These are phyloP conservation scores for Pachyseris speciosa DNA, from an alignment of 64 coral and sea anemone species.

Conservation along the genomic window DNA sequence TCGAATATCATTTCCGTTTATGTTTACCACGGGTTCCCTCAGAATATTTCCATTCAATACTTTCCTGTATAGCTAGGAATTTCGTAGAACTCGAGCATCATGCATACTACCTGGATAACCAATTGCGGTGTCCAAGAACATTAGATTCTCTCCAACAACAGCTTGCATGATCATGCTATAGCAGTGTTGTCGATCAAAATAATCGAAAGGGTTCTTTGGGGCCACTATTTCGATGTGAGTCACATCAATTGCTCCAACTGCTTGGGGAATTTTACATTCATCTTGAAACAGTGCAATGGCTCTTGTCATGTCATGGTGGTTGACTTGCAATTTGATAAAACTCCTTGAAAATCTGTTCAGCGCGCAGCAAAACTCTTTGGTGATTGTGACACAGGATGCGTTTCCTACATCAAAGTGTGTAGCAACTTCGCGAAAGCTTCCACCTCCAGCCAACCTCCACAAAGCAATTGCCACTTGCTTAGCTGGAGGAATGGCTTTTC, in stretches of 20 bases:
- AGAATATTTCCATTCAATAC: conserved; percentile 48
- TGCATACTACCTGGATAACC: conserved; percentile 37
- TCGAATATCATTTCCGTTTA: conserved; percentile 33
- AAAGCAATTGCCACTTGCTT: conserved; percentile 63
- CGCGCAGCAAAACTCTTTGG: conserved; percentile 35
- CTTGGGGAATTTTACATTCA: conserved; percentile 30
- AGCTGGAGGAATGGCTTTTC: background rate
- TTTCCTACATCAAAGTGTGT: conserved; percentile 74
- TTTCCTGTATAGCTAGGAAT: conserved; percentile 25
- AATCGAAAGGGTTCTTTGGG: conserved; percentile 21
- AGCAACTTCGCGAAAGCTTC: conserved; percentile 36
- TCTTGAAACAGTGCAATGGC: conserved; percentile 43
- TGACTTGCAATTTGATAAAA: conserved; percentile 48
- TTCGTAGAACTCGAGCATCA: conserved; percentile 33
- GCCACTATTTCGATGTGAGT: conserved; percentile 45
- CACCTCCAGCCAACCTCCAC: conserved; percentile 40
- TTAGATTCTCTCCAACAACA: conserved; percentile 46
- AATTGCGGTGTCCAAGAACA: conserved; percentile 34
- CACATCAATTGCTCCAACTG: conserved; percentile 57
- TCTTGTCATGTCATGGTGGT: background rate
- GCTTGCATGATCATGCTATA: conserved; percentile 45
- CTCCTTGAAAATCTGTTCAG: conserved; percentile 22
- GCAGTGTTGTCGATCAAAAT: conserved; percentile 45
- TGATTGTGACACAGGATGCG: conserved; percentile 53
- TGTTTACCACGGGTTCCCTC: conserved; percentile 51